These are phyloP conservation scores for Xenotilapia caudafasciata DNA, from an alignment of 2,113 vertebrate genomes.

Conservation along the genomic window DNA sequence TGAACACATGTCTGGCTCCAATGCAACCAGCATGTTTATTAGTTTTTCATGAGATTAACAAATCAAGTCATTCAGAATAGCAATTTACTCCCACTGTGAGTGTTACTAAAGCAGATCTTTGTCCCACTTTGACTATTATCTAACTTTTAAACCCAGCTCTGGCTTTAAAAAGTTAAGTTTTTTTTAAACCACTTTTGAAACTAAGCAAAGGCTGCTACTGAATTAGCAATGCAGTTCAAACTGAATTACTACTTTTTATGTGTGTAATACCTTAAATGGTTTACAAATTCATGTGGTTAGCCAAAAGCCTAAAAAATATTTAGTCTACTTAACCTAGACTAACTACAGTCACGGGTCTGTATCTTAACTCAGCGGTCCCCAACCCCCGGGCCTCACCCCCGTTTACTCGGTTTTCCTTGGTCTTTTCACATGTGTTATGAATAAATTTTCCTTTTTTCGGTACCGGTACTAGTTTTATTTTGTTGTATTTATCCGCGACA, in stretches of 20 bases:
- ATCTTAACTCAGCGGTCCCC: too few relatives aligned
- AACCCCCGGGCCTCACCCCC: too few relatives aligned
- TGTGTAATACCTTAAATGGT: not conserved
- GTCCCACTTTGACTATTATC: not conserved
- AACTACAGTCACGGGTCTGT: not conserved
- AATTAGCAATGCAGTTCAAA: not conserved
- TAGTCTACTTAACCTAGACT: not conserved
- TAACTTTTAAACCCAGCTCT: not conserved
- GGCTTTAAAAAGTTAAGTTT: not conserved
- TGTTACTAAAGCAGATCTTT: not conserved
- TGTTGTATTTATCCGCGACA: too few relatives aligned
- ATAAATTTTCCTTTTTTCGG: too few relatives aligned
- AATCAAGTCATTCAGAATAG: not conserved
- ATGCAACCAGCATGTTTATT: not conserved
- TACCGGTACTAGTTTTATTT: too few relatives aligned
- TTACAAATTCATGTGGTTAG: not conserved
- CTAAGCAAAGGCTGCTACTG: not conserved
- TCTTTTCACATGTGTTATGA: too few relatives aligned
- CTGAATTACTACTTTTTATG: not conserved
- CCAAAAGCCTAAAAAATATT: not conserved
- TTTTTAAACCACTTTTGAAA: not conserved
- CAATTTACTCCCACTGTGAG: not conserved
- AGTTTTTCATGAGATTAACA: not conserved
- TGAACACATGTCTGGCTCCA: not conserved
- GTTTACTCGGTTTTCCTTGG: too few relatives aligned